Evolutionary conservation across 2,797 vertebrate species (phyloP), one percentile per base, ranked within the genome.

Genomic region (Lagocephalus sceleratus): DNA sequence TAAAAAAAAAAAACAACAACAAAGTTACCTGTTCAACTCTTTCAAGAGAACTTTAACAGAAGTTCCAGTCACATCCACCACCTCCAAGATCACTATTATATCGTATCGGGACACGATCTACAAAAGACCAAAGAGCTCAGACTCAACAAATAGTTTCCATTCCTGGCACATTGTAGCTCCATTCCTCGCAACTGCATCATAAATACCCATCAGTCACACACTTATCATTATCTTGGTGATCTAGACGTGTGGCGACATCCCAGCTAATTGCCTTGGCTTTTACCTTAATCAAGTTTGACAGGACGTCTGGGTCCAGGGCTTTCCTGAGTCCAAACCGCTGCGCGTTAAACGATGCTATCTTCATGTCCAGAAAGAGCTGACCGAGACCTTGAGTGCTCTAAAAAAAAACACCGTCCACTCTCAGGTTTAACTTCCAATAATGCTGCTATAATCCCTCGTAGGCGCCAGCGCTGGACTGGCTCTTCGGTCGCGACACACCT

Each of bases 21-120:
- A 23, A 57, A 48, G 20, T 66, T 17, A 86, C 85, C 52, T 73
- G 42, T 90, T 89, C n/a, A 90, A 56, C 58, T 88, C 82, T 5
- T 71, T 32, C 38, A 87, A 1, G 6, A 91, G 57, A 4, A 49
- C 9, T 62, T 51, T 53, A 1, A 86, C 70, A 12, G 88, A 81
- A 2, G 20, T 43, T 38, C 81, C 84, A 1, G 60, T 87, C 16
- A 71, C 54, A 51, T 90, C 88, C 54, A 76, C 73, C 35, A 87
- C 86, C 61, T 87, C 87, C 48, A 90, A 54, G 22, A 89, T 83
- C 35, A 89, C 1, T 23, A 87, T 82, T 38, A 88, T 84, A 60
- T 90, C 84, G 38, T 91, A 90, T 20, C 70, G 67, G 25, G 79
- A 86, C 39, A 84, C 79, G 47, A 90, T 87, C 86, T 87, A 25